A percentile compares a stretch with the other conserved stretches of the same genome.
phyloP scores from a whole-genome alignment of 2,888 invertebrate genomes.

The Drosophila anomelani region DNA sequence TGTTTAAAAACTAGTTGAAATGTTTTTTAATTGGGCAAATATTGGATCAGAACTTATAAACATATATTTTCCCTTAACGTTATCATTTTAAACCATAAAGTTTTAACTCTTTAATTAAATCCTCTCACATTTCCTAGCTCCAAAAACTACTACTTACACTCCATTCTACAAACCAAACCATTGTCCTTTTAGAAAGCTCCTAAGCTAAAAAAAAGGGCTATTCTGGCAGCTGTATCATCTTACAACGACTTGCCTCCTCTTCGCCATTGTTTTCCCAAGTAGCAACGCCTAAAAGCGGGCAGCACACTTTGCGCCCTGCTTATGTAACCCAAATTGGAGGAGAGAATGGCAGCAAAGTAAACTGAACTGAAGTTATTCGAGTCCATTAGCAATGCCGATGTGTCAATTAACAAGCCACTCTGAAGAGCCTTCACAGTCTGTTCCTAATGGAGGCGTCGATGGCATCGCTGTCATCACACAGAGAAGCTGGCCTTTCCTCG shows the following conservation, averaged over 20 bases:
- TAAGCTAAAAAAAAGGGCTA: neutral
- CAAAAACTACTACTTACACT: neutral
- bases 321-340: conserved; percentile 58
- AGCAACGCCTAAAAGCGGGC: conserved; percentile 29
- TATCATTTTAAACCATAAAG: neutral
- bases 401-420: conserved; percentile 62
- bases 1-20: too few relatives aligned
- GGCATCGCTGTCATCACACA: conserved; percentile 11
- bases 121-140: neutral
- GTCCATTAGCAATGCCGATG: conserved; percentile 63
- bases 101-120: too few relatives aligned
- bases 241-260: neutral
- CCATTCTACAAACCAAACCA: neutral
- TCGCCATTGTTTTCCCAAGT: conserved; percentile 34
- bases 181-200: neutral
- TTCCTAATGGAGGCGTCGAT: conserved; percentile 67
- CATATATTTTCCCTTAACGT: too few relatives aligned
- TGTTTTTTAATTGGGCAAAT: too few relatives aligned
- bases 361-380: conserved; percentile 52
- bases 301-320: conserved; percentile 27
- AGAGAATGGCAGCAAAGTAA: conserved; percentile 20
- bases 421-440: conserved; percentile 55
- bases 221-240: conserved; percentile 23
- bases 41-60: too few relatives aligned
- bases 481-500: conserved; percentile 21